Conservation (phyloP, 2,113 vertebrate genomes). For the Prionailurus viverrinus region DNA sequence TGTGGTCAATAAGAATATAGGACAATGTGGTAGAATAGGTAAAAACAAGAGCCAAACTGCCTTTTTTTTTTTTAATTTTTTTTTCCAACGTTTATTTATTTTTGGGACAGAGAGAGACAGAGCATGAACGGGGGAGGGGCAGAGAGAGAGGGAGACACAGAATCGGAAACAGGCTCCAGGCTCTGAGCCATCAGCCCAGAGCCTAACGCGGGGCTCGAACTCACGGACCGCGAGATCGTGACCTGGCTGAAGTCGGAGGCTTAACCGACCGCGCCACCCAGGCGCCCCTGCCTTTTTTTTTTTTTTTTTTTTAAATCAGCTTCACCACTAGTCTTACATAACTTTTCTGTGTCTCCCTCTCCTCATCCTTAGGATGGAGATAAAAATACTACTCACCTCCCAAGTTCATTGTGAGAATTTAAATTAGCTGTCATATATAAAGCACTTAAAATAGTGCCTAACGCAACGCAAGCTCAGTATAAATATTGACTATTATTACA, state of each 20-base stretch:
- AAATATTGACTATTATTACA: constrained; percentile 12
- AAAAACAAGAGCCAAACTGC: neutral
- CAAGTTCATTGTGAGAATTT: neutral
- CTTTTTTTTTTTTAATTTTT: neutral
- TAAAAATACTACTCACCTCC: neutral
- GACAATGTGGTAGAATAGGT: neutral
- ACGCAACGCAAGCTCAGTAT: neutral
- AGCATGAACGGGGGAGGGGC: too few species aligned
- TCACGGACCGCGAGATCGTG: too few species aligned
- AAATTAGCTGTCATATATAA: neutral
- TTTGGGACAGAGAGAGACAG: too few species aligned
- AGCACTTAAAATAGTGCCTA: neutral
- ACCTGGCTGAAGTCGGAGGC: too few species aligned
- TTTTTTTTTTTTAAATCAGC: neutral
- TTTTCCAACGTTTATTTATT: too few species aligned
- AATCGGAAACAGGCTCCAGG: too few species aligned
- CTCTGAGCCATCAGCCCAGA: too few species aligned
- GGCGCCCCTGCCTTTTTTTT: neutral
- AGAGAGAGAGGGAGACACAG: too few species aligned
- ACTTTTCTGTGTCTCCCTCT: constrained; percentile 34
- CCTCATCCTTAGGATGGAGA: neutral
- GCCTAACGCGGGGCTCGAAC: too few species aligned
- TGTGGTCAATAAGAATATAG: neutral
- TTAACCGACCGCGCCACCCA: too few species aligned
- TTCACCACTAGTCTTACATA: neutral